Conservation (phyloP, 2,113 vertebrate genomes). For the Neogale vison region DNA sequence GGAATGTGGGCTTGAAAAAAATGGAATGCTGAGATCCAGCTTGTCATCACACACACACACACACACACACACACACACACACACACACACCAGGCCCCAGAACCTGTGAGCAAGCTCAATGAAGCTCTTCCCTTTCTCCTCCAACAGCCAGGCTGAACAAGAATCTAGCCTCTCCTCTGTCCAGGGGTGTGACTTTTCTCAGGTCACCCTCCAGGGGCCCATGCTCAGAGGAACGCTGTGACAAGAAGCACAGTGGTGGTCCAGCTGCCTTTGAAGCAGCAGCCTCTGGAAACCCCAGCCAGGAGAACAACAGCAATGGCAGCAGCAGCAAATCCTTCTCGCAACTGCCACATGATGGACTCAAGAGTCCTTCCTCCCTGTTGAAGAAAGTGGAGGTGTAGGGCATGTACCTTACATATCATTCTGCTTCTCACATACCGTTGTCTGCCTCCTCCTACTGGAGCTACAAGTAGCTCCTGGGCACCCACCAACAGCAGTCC, state of each 20-base stretch:
- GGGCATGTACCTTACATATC: rapidly evolving
- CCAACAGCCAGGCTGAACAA: neutral
- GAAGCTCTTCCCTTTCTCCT: neutral
- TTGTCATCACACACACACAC: neutral
- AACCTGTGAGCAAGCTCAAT: conserved; percentile 34
- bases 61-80: neutral
- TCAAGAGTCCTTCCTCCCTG: neutral
- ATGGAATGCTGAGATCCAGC: conserved; percentile 49
- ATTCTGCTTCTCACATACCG: neutral
- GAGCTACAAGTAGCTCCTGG: neutral
- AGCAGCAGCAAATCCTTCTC: neutral
- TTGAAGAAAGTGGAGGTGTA: neutral
- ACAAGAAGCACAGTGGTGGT: neutral
- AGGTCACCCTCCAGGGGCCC: neutral
- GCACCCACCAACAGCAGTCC: neutral
- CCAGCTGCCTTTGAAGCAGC: neutral
- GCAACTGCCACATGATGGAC: rapidly evolving
- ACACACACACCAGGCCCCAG: neutral
- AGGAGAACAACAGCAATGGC: neutral
- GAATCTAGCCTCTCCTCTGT: neutral
- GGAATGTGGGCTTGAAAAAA: conserved; percentile 79
- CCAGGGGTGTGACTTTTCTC: neutral
- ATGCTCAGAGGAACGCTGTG: neutral
- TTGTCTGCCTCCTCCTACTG: neutral
- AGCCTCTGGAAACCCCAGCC: neutral